phyloP scores from a whole-genome alignment of 2,797 vertebrate species.

The Scyliorhinus canicula region DNA sequence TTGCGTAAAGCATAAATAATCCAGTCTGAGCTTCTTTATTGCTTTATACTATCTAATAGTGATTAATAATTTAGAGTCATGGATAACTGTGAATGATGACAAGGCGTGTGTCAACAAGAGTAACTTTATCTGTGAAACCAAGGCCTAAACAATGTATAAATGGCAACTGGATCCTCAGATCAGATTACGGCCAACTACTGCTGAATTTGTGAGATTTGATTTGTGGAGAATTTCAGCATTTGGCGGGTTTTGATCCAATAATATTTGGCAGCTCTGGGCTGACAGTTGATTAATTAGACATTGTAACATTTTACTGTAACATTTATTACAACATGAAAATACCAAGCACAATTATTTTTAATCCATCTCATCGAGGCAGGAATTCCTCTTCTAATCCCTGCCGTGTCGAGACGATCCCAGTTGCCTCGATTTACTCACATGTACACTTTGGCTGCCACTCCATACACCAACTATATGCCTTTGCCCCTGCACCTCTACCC shows the following conservation, averaged over 20 bases:
- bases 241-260: not conserved
- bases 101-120: not conserved
- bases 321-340: not conserved
- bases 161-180: not conserved
- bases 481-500: too few relatives aligned
- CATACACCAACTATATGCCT: not conserved
- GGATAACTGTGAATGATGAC: not conserved
- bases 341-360: not conserved
- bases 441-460: not conserved
- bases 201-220: slow-evolving; percentile 3
- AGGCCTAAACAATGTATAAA: not conserved
- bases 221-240: not conserved
- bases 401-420: not conserved
- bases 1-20: not conserved
- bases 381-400: not conserved
- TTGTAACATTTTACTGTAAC: not conserved
- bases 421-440: not conserved
- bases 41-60: not conserved
- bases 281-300: not conserved
- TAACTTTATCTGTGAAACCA: not conserved
- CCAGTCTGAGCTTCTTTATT: not conserved
- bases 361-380: not conserved
- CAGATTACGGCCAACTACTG: not conserved
- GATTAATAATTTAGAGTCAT: slow-evolving; percentile 20
- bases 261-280: not conserved